A percentile compares a stretch with the other conserved stretches of the same genome.
Evolutionary conservation across 2,888 invertebrate species (phyloP).

Genomic region (Orthosia incerta): DNA sequence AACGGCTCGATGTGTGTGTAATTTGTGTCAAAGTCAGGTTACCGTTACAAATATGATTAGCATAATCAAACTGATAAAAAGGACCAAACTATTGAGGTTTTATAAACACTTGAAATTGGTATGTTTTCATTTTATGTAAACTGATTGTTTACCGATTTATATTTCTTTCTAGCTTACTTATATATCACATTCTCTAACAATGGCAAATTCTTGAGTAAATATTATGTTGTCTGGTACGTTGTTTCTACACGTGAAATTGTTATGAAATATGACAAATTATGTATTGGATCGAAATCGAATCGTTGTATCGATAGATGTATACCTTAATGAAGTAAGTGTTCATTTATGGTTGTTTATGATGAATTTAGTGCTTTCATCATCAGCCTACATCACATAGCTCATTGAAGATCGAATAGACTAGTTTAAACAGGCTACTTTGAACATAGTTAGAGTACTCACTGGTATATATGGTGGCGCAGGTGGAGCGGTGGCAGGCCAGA

Average conservation of each 20-base stretch:
- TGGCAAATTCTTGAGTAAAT: background rate
- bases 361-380: background rate
- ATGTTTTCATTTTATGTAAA: background rate
- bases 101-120: slow-evolving; percentile 7
- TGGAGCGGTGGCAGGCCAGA: slow-evolving; percentile 76
- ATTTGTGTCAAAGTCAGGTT: slow-evolving; percentile 53
- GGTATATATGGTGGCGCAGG: slow-evolving; percentile 77
- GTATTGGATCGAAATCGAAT: background rate
- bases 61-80: slow-evolving; percentile 36
- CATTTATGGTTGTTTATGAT: background rate
- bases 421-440: too few relatives aligned
- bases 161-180: background rate
- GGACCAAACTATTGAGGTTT: slow-evolving; percentile 39
- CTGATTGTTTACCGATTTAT: background rate
- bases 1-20: slow-evolving; percentile 35
- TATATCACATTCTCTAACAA: background rate
- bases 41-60: slow-evolving; percentile 37
- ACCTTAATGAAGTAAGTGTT: slow-evolving; percentile 1
- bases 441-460: slow-evolving; percentile 75
- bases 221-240: background rate
- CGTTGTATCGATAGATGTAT: background rate
- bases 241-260: background rate
- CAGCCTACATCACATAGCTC: too few relatives aligned
- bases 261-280: background rate
- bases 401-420: background rate